Evolutionary conservation across 2,888 invertebrate genomes (phyloP).

Genomic region (Prosopocoilus inquinatus): DNA sequence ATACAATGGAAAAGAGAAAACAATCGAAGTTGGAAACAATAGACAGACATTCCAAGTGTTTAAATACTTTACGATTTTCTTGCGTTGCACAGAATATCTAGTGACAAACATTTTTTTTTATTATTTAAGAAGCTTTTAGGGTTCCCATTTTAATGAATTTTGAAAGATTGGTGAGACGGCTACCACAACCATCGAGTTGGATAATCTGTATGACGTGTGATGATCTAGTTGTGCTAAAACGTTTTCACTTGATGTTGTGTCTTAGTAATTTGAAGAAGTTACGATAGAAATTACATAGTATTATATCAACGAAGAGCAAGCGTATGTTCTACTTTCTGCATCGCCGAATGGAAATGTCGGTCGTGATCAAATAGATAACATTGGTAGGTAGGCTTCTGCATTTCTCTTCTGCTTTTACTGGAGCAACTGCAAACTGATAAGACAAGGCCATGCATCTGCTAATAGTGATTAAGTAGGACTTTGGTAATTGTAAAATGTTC

Average conservation of each 20-base stretch:
- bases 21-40: not conserved
- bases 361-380: slow-evolving; percentile 21
- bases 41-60: too few species aligned
- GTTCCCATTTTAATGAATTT: too few species aligned
- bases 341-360: slow-evolving; percentile 14
- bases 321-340: slow-evolving; percentile 21
- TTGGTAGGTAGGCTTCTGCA: slow-evolving; percentile 23
- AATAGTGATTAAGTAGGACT: slow-evolving; percentile 28
- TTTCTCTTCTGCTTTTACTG: slow-evolving; percentile 30
- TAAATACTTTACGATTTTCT: too few species aligned
- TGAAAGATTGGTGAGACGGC: too few species aligned
- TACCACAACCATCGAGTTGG: too few species aligned
- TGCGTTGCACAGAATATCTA: too few species aligned
- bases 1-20: slow-evolving; percentile 9
- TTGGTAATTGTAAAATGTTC: slow-evolving; percentile 25
- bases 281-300: not conserved
- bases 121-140: too few species aligned
- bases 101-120: too few species aligned
- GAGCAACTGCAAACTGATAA: too few species aligned
- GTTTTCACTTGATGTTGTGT: too few species aligned
- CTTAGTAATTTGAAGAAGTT: not conserved
- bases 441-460: slow-evolving; percentile 32
- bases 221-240: too few species aligned
- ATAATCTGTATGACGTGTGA: too few species aligned
- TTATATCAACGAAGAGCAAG: not conserved